Conservation (phyloP, 2,797 vertebrate species). For the Rhynchotus rufescens region DNA sequence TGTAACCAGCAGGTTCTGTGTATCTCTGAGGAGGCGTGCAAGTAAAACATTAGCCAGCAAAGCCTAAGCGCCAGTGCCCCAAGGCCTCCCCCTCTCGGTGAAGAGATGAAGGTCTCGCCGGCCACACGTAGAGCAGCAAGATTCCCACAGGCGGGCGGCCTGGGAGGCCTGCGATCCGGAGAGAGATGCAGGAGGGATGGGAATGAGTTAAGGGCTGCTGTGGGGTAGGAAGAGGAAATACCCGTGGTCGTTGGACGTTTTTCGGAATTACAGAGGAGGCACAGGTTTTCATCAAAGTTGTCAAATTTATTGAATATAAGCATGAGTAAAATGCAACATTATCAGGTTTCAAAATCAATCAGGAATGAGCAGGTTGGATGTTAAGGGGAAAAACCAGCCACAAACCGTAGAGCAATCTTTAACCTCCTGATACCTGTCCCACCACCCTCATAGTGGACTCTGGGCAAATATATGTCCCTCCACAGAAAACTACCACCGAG, state of each 20-base stretch:
- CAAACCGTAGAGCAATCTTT: accelerated
- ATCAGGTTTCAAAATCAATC: neutral
- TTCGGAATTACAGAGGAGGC: neutral
- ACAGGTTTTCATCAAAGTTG: neutral
- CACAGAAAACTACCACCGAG: neutral
- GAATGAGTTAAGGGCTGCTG: accelerated
- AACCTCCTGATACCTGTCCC: neutral
- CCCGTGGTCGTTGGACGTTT: accelerated
- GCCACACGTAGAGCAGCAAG: too few species aligned
- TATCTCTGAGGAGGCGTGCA: neutral
- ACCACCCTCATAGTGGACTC: neutral
- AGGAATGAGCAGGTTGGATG: neutral
- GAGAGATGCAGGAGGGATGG: neutral
- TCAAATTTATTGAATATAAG: neutral
- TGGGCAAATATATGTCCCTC: neutral
- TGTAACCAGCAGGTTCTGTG: neutral
- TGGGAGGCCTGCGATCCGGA: too few species aligned
- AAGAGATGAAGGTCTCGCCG: neutral
- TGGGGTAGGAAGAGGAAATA: neutral
- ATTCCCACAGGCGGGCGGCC: too few species aligned
- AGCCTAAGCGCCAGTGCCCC: too few species aligned
- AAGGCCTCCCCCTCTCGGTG: neutral
- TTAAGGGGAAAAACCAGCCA: neutral
- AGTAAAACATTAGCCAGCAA: neutral
- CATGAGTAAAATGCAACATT: neutral